Evolutionary conservation across 2,797 vertebrate species (phyloP), one percentile per base, ranked within the genome.

Genomic region (Tapera naevia): DNA sequence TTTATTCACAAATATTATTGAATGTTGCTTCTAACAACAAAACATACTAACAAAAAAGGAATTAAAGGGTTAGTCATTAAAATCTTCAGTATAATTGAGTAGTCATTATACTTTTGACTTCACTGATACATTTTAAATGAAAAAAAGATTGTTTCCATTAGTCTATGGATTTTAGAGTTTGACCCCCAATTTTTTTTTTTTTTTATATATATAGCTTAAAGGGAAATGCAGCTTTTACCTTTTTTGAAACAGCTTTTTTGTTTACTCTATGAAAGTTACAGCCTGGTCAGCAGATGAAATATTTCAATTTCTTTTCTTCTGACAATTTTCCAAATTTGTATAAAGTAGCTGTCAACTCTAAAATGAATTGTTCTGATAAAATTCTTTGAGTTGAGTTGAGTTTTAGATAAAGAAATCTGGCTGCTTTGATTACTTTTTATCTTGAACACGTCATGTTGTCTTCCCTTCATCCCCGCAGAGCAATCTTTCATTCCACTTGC

Each of bases 351-450:
- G 73, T 90, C 80, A 75, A 61, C 48, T 75, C 39, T 62, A 37
- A 50, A 69, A 58, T n/a, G 13, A 88, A 58, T 95, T 89, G 54
- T 84, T 86, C 50, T 84, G 28, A 39, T 80, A 92, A 60, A 60
- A 73, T 67, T 89, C 51, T 72, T 86, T 54, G 18, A 82, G 93
- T 91, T 88, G 48, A 85, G 11, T 30, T 84, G 51, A 80, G 60
- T 70, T 95, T 93, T 79, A 80, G 74, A 72, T 95, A 90, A 93
- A 81, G 60, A 76, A 93, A 58, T 91, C 50, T 86, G 70, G 10
- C 70, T 93, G 71, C 51, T 88, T 86, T 88, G 51, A 54, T 81
- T 94, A 79, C 18, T 73, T 93, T 95, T 94, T 94, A 51, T 91
- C 76, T 86, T 91, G 65, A 88, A 53, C 15, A 35, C 83, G 54